These are phyloP conservation scores for Crypturellus tataupa DNA, from an alignment of 2,797 vertebrate species.

Conservation along the genomic window DNA sequence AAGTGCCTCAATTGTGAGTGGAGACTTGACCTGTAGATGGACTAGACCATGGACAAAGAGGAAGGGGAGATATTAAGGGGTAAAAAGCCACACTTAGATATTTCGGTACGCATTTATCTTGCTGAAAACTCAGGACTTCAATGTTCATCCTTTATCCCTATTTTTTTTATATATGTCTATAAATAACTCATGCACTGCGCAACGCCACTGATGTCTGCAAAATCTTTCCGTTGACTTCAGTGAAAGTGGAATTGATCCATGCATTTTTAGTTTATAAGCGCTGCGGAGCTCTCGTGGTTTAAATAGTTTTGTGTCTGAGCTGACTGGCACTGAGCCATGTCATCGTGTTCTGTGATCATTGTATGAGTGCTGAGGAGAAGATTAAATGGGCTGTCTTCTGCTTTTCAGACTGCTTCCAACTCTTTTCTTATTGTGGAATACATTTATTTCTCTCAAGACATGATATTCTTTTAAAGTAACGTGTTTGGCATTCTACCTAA, in stretches of 20 bases:
- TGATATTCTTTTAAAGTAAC: neutral
- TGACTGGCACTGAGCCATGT: neutral
- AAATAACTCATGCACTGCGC: neutral
- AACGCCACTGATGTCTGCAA: neutral
- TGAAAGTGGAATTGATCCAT: neutral
- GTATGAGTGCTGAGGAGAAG: neutral
- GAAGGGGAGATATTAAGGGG: neutral
- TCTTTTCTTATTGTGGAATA: neutral
- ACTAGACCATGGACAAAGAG: neutral
- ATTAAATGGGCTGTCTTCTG: neutral
- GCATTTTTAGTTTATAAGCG: neutral
- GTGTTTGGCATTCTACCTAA: neutral
- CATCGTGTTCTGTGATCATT: neutral
- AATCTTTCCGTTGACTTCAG: neutral
- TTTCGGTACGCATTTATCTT: neutral
- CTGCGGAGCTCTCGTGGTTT: neutral
- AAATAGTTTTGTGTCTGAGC: neutral
- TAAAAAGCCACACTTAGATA: neutral
- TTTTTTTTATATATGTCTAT: neutral
- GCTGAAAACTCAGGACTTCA: neutral
- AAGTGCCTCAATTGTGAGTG: neutral
- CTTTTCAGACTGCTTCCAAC: neutral
- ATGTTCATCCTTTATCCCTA: neutral
- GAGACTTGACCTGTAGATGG: neutral
- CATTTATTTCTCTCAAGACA: neutral